A percentile compares a stretch with the other conserved stretches of the same genome.
Conservation (phyloP, 2,888 invertebrate genomes). For the Dromius quadrimaculatus region DNA sequence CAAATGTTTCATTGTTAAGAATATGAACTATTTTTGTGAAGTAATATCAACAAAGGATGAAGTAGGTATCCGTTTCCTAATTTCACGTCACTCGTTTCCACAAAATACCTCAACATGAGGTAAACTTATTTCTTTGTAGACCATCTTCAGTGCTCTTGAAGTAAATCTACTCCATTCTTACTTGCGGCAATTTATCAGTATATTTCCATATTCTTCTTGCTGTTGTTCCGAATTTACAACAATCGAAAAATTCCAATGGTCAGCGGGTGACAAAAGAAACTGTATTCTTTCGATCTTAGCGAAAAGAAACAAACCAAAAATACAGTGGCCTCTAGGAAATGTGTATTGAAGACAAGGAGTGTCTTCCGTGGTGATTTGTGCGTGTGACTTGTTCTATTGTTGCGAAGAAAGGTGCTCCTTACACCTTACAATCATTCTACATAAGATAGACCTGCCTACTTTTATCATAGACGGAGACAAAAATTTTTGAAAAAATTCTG, state of each 20-base stretch:
- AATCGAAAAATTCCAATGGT: slow-evolving; percentile 32
- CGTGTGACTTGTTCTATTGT: slow-evolving; percentile 55
- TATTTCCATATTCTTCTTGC: slow-evolving; percentile 40
- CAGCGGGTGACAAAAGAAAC: slow-evolving; percentile 32
- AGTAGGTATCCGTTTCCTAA: slow-evolving; percentile 31
- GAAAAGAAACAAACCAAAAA: slow-evolving; percentile 21
- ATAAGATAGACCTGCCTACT: slow-evolving; percentile 3
- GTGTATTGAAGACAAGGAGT: slow-evolving; percentile 27
- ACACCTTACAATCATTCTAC: slow-evolving; percentile 39
- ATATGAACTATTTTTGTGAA: no score
- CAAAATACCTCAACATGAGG: slow-evolving; percentile 16
- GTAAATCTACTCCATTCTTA: slow-evolving; percentile 30
- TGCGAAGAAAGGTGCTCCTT: slow-evolving; percentile 50
- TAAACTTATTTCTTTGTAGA: neutral
- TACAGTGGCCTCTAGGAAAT: slow-evolving; percentile 40
- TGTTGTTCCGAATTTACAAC: slow-evolving; percentile 40
- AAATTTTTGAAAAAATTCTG: no score
- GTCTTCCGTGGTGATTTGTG: slow-evolving; percentile 54
- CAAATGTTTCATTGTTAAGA: no score
- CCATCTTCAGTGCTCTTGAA: slow-evolving; percentile 21
- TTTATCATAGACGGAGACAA: no score
- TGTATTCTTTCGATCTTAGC: slow-evolving; percentile 36
- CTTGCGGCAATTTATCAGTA: slow-evolving; percentile 45
- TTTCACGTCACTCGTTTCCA: slow-evolving; percentile 22
- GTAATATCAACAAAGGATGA: slow-evolving; percentile 6